These are phyloP conservation scores for Drosophila ananassae DNA, from an alignment of 1,140 invertebrate genomes.

Conservation along the genomic window DNA sequence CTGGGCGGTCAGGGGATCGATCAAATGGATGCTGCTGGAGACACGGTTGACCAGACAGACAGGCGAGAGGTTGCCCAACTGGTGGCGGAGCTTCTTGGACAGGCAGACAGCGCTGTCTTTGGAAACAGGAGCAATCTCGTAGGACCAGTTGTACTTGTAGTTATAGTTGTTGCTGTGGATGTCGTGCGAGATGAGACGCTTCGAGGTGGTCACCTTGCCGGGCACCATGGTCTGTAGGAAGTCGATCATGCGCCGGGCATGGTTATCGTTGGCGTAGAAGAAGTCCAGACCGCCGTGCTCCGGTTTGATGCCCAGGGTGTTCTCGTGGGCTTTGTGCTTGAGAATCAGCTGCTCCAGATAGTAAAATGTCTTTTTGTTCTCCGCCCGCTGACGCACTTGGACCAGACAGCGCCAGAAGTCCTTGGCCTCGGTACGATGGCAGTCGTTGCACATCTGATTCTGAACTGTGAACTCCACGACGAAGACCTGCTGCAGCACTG, in stretches of 20 bases:
- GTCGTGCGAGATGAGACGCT: slow-evolving; percentile 98
- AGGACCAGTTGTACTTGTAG: slow-evolving; percentile 96
- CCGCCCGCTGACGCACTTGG: slow-evolving; percentile 93
- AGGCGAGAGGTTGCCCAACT: slow-evolving; percentile 95
- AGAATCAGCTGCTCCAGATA: slow-evolving; percentile 99
- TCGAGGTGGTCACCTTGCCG: slow-evolving; percentile 93
- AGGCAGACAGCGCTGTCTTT: slow-evolving; percentile 98
- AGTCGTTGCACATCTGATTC: slow-evolving; percentile 98
- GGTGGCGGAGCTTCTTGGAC: slow-evolving; percentile 93
- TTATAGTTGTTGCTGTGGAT: slow-evolving; percentile 98
- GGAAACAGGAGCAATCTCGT: slow-evolving; percentile 98
- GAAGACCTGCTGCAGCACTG: slow-evolving; percentile 95
- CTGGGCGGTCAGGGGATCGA: slow-evolving; percentile 96
- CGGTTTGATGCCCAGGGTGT: slow-evolving; percentile 97
- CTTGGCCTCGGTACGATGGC: slow-evolving; percentile 98
- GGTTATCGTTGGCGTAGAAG: slow-evolving; percentile 94
- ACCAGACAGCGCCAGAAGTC: slow-evolving; percentile 98
- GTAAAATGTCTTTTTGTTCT: slow-evolving; percentile 99
- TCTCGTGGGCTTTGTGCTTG: slow-evolving; percentile 96
- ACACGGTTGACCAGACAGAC: slow-evolving; percentile 96
- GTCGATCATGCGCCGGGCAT: slow-evolving; percentile 97
- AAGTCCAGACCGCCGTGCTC: slow-evolving; percentile 98
- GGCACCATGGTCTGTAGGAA: slow-evolving; percentile 95
- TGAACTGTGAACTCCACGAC: slow-evolving; percentile 96
- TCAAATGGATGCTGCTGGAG: slow-evolving; percentile 94